Evolutionary conservation across 2,113 vertebrate species (phyloP).

Genomic region (Echinops telfairi): DNA sequence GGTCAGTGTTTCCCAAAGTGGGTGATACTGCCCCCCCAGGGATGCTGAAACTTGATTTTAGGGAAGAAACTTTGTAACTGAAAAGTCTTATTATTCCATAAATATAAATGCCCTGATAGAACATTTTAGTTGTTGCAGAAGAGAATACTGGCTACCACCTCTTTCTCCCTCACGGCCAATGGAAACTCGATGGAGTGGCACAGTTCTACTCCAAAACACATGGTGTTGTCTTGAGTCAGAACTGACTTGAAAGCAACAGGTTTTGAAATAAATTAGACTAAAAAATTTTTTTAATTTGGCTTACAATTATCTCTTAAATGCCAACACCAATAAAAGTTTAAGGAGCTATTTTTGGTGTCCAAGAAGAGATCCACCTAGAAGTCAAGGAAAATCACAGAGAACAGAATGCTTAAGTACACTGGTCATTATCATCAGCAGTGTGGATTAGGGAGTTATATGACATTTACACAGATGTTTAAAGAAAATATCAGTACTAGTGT

Average conservation of each 20-base stretch:
- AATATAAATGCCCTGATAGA: too few species aligned
- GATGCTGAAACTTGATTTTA: too few species aligned
- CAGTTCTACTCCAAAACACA: background rate
- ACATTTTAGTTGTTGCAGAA: too few species aligned
- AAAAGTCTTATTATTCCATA: too few species aligned
- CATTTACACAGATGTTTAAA: background rate
- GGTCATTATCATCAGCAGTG: slow-evolving; percentile 9
- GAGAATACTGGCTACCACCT: too few species aligned
- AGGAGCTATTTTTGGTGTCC: background rate
- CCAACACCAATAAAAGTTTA: background rate
- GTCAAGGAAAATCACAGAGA: slow-evolving; percentile 22
- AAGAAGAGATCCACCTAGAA: slow-evolving; percentile 31
- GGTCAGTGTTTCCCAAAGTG: too few species aligned
- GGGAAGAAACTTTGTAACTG: too few species aligned
- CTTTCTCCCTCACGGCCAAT: too few species aligned
- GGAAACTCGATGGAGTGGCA: background rate
- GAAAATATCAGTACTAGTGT: background rate
- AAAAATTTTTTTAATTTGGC: slow-evolving; percentile 13
- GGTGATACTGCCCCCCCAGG: too few species aligned
- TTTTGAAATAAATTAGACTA: background rate
- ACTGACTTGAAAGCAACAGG: background rate
- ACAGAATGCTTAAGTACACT: slow-evolving; percentile 6
- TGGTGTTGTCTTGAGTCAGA: background rate
- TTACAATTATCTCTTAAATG: slow-evolving; percentile 49
- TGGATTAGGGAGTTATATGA: background rate